These are phyloP conservation scores for Dromococcyx pavoninus DNA, from an alignment of 2,797 vertebrate species.

Conservation along the genomic window DNA sequence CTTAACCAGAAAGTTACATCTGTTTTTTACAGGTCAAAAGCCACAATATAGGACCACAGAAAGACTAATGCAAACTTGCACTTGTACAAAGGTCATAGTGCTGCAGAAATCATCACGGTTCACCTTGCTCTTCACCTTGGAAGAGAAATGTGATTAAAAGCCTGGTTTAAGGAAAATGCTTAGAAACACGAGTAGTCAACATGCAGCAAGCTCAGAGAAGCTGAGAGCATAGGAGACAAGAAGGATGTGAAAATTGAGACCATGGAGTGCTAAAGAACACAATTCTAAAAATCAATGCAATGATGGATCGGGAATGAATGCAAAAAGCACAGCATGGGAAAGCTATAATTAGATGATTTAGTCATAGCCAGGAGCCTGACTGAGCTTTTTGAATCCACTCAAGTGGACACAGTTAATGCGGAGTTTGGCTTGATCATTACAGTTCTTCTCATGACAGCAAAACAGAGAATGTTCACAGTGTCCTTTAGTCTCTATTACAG, in stretches of 20 bases:
- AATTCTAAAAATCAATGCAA: conserved; percentile 62
- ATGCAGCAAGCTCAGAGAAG: neutral
- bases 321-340: conserved; percentile 53
- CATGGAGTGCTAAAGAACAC: conserved; percentile 11
- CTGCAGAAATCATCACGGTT: neutral
- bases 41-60: neutral
- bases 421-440: neutral
- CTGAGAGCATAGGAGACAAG: neutral
- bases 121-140: neutral
- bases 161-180: neutral
- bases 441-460: neutral
- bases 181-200: neutral
- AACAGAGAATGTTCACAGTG: neutral
- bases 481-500: neutral
- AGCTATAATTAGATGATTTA: conserved; percentile 65
- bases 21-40: neutral
- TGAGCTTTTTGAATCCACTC: conserved; percentile 56
- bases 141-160: neutral
- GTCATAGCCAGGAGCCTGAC: conserved; percentile 61
- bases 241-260: conserved; percentile 57
- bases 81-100: neutral
- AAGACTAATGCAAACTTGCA: neutral
- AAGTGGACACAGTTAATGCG: conserved; percentile 51
- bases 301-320: conserved; percentile 50
- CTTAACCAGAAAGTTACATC: neutral